Conservation (phyloP, 64 coral and sea anemone species). For the Cladopsammia gracilis region DNA sequence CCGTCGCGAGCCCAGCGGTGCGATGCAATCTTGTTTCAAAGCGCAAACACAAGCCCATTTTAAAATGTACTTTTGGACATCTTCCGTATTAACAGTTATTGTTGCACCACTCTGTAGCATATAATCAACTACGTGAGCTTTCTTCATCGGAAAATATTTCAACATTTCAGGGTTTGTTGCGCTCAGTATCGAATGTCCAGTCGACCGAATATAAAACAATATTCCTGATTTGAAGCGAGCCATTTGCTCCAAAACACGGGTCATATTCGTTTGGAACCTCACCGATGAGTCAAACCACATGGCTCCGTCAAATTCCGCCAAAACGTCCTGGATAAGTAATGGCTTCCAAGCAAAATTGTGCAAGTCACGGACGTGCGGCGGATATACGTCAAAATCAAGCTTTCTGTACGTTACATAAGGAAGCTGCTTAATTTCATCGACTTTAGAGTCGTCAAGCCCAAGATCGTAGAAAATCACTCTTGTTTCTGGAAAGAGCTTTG, state of each 20-base stretch:
- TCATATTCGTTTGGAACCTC: not conserved
- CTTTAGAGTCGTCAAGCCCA: not conserved
- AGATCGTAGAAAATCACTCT: slow-evolving; percentile 66
- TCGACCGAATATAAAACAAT: slow-evolving; percentile 1
- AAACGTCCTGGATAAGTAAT: slow-evolving; percentile 48
- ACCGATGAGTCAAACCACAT: slow-evolving; percentile 66
- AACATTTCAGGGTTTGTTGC: slow-evolving; percentile 41
- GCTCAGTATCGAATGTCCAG: not conserved
- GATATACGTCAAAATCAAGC: slow-evolving; percentile 58
- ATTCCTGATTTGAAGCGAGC: slow-evolving; percentile 6
- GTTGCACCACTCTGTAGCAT: slow-evolving; percentile 30
- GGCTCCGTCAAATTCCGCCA: slow-evolving; percentile 48
- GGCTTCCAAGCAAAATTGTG: slow-evolving; percentile 60
- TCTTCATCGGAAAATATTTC: slow-evolving; percentile 64
- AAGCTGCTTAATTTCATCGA: not conserved
- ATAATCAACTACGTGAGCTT: not conserved
- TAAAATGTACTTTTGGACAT: slow-evolving; percentile 26
- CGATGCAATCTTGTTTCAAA: slow-evolving; percentile 56
- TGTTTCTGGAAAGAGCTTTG: slow-evolving; percentile 1
- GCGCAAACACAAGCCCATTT: slow-evolving; percentile 57
- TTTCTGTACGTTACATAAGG: slow-evolving; percentile 53
- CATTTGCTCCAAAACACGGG: slow-evolving; percentile 32
- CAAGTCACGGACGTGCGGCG: slow-evolving; percentile 52
- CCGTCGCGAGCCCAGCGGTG: slow-evolving; percentile 21
- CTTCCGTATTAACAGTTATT: slow-evolving; percentile 43